phyloP scores from a whole-genome alignment of 2,888 invertebrate species.

The Caenorhabditis sp. region DNA sequence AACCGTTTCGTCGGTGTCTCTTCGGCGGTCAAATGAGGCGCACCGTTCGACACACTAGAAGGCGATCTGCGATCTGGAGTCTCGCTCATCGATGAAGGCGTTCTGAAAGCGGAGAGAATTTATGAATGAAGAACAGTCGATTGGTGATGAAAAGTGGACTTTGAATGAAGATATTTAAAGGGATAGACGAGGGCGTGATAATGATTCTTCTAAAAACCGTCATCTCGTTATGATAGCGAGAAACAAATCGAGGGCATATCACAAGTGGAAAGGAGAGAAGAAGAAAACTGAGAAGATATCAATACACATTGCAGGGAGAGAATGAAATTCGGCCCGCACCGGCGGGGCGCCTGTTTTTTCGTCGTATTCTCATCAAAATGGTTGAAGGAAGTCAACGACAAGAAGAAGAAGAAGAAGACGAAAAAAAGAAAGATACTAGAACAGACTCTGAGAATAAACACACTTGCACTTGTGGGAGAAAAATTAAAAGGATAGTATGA shows the following conservation, averaged over 20 bases:
- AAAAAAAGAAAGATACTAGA: neutral
- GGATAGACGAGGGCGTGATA: slow-evolving; percentile 17
- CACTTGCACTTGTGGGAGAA: too few species aligned
- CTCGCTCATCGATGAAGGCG: slow-evolving; percentile 59
- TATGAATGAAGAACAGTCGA: neutral
- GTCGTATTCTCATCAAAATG: neutral
- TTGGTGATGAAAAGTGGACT: neutral
- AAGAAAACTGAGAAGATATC: slow-evolving; percentile 6
- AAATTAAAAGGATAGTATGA: too few species aligned
- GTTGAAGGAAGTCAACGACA: neutral
- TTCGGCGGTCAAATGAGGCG: slow-evolving; percentile 18
- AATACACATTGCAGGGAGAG: neutral
- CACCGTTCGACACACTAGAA: slow-evolving; percentile 11
- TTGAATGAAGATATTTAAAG: neutral
- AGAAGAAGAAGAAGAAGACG: neutral
- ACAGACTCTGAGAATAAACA: too few species aligned
- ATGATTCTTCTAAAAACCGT: slow-evolving; percentile 25
- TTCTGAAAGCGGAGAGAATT: slow-evolving; percentile 30
- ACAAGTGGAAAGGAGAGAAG: neutral
- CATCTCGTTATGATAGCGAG: slow-evolving; percentile 29
- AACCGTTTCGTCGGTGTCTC: slow-evolving; percentile 26
- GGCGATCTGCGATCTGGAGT: slow-evolving; percentile 52
- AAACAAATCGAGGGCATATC: slow-evolving; percentile 31
- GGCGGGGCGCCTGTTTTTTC: slow-evolving; percentile 15
- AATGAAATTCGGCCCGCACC: slow-evolving; percentile 4